These are phyloP conservation scores for Leucoraja erinaceus DNA, from an alignment of 2,113 vertebrate species.

Conservation along the genomic window DNA sequence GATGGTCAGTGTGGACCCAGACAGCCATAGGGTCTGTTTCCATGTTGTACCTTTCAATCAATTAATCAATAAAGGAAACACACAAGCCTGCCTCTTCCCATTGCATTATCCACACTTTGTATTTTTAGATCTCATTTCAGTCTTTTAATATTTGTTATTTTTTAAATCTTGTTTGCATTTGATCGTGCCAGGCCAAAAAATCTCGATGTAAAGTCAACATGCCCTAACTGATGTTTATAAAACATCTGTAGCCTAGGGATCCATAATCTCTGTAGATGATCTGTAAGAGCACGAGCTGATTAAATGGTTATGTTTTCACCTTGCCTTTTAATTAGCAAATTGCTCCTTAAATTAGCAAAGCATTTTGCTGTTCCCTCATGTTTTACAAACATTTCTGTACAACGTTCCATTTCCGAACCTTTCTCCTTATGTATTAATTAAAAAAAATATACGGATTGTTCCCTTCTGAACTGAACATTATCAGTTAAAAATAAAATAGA, in stretches of 20 bases:
- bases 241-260: neutral
- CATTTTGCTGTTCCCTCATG: neutral
- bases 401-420: neutral
- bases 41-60: no score
- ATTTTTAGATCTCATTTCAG: neutral
- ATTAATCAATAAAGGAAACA: neutral
- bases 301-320: neutral
- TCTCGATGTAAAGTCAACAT: neutral
- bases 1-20: no score
- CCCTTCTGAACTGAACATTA: neutral
- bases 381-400: neutral
- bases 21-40: no score
- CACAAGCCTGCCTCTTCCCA: neutral
- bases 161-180: neutral
- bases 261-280: neutral
- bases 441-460: neutral
- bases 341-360: neutral
- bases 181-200: neutral
- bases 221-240: neutral
- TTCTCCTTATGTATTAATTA: neutral
- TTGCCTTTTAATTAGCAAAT: neutral
- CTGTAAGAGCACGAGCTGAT: slow-evolving; percentile 2
- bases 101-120: neutral
- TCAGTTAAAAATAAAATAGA: neutral
- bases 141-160: neutral